These are phyloP conservation scores for Tineola bisselliella DNA, from an alignment of 2,888 invertebrate species.

Conservation along the genomic window DNA sequence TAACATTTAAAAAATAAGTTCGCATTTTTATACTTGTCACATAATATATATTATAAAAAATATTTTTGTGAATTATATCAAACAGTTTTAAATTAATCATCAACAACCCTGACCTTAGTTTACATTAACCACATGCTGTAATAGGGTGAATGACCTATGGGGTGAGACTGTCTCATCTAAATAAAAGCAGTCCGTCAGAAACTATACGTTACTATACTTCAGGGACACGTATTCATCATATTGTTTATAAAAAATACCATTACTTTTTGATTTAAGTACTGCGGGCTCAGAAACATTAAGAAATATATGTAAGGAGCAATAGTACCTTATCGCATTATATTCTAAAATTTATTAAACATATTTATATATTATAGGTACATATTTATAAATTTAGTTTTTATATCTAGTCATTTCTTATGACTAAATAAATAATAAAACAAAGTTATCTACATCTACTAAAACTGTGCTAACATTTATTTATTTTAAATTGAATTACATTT, in stretches of 20 bases:
- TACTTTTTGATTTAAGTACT: no score
- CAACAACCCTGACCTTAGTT: slow-evolving; percentile 55
- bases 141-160: slow-evolving; percentile 53
- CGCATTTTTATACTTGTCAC: no score
- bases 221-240: neutral
- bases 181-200: slow-evolving; percentile 48
- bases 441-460: neutral
- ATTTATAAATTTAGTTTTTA: neutral
- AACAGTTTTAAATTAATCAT: no score
- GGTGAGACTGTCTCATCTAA: slow-evolving; percentile 43
- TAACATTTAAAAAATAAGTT: no score
- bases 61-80: no score
- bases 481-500: neutral
- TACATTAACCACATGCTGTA: slow-evolving; percentile 29
- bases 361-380: no score
- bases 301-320: no score
- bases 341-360: neutral
- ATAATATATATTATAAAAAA: no score
- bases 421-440: neutral
- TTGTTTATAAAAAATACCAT: neutral
- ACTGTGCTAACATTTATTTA: neutral
- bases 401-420: neutral
- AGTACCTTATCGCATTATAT: no score
- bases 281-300: no score
- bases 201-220: neutral